phyloP scores from a whole-genome alignment of 2,888 invertebrate genomes.

The Leptura quadrifasciata region DNA sequence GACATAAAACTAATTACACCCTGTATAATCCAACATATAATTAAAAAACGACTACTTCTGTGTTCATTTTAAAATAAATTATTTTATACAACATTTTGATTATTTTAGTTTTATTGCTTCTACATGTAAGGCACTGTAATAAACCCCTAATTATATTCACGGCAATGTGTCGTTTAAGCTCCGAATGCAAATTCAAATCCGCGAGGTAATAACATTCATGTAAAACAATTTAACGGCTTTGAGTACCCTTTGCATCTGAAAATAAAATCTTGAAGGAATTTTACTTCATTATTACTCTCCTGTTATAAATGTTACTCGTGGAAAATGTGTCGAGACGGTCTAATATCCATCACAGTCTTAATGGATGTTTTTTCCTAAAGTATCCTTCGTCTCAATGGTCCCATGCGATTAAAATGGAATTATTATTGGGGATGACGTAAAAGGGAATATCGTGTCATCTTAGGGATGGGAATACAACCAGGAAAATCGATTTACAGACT shows the following conservation, averaged over 20 bases:
- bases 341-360: conserved; percentile 5
- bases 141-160: background rate
- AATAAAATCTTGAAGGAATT: background rate
- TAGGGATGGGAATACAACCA: conserved; percentile 12
- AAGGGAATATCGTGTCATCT: conserved; percentile 18
- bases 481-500: conserved; percentile 33
- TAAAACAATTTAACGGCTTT: background rate
- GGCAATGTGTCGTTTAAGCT: background rate
- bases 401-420: conserved; percentile 1
- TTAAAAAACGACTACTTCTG: no score
- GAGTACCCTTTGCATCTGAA: background rate
- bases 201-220: background rate
- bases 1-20: no score
- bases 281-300: background rate
- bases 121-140: background rate
- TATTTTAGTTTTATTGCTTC: no score
- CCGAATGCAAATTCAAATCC: conserved; percentile 2
- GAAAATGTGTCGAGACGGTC: conserved; percentile 9
- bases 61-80: no score
- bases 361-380: background rate
- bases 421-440: conserved; percentile 17
- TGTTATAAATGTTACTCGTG: background rate
- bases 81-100: no score
- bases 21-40: no score
- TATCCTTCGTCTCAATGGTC: conserved; percentile 1